phyloP scores from a whole-genome alignment of 2,797 vertebrate genomes.

The Coregonus sp. region DNA sequence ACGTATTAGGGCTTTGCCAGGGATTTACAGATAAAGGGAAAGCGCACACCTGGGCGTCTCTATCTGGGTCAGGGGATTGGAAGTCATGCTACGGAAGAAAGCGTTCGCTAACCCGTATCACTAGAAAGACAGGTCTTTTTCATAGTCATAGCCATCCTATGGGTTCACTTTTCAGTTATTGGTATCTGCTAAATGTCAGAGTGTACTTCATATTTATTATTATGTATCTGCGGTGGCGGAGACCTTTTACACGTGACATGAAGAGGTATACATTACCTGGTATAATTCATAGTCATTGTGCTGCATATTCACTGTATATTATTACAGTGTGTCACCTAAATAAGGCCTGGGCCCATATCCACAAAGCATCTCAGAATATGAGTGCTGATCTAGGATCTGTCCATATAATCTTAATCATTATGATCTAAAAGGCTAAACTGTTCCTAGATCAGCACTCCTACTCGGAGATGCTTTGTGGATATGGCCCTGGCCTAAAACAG shows the following conservation, averaged over 20 bases:
- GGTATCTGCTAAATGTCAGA: background rate
- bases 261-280: background rate
- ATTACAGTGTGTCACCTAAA: background rate
- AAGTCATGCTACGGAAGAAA: background rate
- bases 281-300: background rate
- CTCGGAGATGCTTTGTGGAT: too few species aligned
- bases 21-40: background rate
- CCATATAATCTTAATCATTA: too few species aligned
- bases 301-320: background rate
- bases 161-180: background rate
- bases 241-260: background rate
- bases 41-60: background rate
- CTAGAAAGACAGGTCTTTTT: background rate
- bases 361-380: too few species aligned
- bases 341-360: background rate
- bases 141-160: background rate
- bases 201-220: background rate
- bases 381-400: too few species aligned
- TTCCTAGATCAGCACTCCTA: too few species aligned
- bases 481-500: too few species aligned
- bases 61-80: background rate
- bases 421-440: too few species aligned
- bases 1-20: background rate
- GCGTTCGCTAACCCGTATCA: background rate
- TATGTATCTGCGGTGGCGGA: background rate